A percentile compares a stretch with the other conserved stretches of the same genome.
Evolutionary conservation across 2,113 vertebrate genomes (phyloP).

Genomic region (Chionis minor): DNA sequence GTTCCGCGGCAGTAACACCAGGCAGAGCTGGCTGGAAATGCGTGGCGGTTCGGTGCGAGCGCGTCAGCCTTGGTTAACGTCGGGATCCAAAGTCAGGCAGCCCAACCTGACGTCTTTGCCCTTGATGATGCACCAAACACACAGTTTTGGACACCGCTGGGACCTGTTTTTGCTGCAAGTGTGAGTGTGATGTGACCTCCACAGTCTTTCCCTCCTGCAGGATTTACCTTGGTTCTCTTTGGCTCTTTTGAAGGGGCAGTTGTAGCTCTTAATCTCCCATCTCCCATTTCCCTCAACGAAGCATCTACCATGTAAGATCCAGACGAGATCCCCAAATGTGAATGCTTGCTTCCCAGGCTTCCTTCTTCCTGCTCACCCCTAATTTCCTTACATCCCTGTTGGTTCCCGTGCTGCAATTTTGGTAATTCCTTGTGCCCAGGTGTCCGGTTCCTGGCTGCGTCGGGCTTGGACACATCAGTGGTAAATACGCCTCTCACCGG

Average conservation of each 20-base stretch:
- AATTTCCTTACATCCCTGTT: rapidly evolving
- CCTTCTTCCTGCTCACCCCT: not conserved
- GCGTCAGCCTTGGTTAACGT: not conserved
- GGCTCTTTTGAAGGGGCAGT: not conserved
- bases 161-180: not conserved
- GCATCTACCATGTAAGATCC: not conserved
- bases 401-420: not conserved
- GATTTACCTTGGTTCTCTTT: not conserved
- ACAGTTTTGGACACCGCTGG: not conserved
- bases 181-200: not conserved
- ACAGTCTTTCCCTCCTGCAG: not conserved
- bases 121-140: not conserved
- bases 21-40: rapidly evolving
- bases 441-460: constrained; percentile 96
- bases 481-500: constrained; percentile 97
- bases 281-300: not conserved
- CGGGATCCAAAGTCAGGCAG: rapidly evolving
- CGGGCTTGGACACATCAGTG: constrained; percentile 96
- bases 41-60: not conserved
- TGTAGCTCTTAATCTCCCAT: not conserved
- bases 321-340: not conserved
- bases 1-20: rapidly evolving
- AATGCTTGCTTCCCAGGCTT: rapidly evolving
- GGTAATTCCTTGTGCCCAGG: constrained; percentile 65
- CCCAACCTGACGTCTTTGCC: not conserved